Base-by-base conservation (phyloP, 1,140 invertebrate species). In the Sesamia nonagrioides region DNA sequence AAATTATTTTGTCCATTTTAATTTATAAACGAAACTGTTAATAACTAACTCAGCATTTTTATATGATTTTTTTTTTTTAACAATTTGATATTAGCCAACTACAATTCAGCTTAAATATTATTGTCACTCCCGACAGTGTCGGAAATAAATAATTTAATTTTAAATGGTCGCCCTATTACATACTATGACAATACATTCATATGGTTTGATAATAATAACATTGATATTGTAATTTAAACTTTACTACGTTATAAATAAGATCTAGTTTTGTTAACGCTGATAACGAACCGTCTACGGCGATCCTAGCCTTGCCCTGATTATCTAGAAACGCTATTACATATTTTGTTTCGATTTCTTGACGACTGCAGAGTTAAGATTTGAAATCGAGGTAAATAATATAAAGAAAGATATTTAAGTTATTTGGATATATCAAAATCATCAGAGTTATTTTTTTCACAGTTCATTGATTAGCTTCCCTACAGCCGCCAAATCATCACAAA, bases 181-280 rank as follows among this genome's bases (percentile, higher is more conserved):
- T 15, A 33, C 2, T 35, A 61, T 27, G 60, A 40, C 60, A 35
- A 40, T 40, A 40, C 35, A 61, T 61, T 27, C 27, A 27, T 27
- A 3, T 1, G 3, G 27, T 3, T 27, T 61, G 13, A 48, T 50
- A 42, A 56, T 63, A 15, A 61, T 63, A 37, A 40, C 15, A 40
- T 63, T 63, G 35, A 40, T 63, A 40, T 63, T 63, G 60, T 63
- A 68, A 68, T 50, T 69, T 50, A 21, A 48, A 69, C 18, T 48
- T 48, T 69, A 27, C 21, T 13, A 21, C 21, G 33, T 37, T 71
- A 11, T 21, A 54, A 35, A 54, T 71, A 71, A 73, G 54, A 73
- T 58, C 52, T 73, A 73, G 33, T 73, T 73, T 56, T 27, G 66
- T 69, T 69, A 69, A 69, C 61, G 66, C 21, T 27, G 56, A 40